These are phyloP conservation scores for Zele albiditarsus DNA, from an alignment of 2,888 invertebrate genomes.

Conservation along the genomic window DNA sequence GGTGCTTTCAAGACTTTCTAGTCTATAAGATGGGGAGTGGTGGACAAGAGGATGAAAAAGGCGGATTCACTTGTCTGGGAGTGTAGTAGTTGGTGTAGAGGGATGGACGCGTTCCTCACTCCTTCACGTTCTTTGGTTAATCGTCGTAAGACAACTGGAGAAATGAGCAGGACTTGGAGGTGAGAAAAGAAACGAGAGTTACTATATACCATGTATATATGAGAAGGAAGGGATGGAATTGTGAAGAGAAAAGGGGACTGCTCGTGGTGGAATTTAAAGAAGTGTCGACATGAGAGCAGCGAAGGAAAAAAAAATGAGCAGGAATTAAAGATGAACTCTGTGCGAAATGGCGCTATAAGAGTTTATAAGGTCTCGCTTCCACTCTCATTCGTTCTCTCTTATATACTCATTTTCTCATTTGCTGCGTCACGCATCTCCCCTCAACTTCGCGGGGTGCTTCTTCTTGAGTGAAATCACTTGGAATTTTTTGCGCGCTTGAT, in stretches of 20 bases:
- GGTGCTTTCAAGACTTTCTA: conserved; percentile 20
- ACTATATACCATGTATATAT: conserved; percentile 18
- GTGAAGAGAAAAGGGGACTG: conserved; percentile 42
- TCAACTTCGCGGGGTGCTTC: conserved; percentile 30
- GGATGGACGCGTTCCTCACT: conserved; percentile 50
- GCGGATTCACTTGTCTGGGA: conserved; percentile 36
- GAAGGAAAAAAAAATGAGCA: conserved; percentile 64
- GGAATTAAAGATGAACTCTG: conserved; percentile 73
- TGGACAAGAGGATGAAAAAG: conserved; percentile 39
- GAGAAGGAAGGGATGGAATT: conserved; percentile 35
- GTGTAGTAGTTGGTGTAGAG: not conserved
- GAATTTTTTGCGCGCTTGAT: conserved; percentile 34
- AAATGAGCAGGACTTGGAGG: conserved; percentile 68
- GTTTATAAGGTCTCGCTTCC: conserved; percentile 65
- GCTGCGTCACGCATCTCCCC: conserved; percentile 18
- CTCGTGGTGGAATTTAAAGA: conserved; percentile 67
- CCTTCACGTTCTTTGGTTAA: conserved; percentile 69
- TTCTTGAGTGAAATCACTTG: conserved; percentile 46
- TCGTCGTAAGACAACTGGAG: conserved; percentile 73
- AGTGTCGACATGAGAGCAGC: conserved; percentile 62
- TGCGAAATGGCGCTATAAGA: conserved; percentile 71
- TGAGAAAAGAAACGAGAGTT: conserved; percentile 42
- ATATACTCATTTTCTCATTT: conserved; percentile 32
- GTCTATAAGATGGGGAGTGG: conserved; percentile 27
- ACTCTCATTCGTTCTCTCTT: conserved; percentile 29